Evolutionary conservation across 2,888 invertebrate species (phyloP), one percentile per base, ranked within the genome.

Genomic region (Liodrosophila aerea): DNA sequence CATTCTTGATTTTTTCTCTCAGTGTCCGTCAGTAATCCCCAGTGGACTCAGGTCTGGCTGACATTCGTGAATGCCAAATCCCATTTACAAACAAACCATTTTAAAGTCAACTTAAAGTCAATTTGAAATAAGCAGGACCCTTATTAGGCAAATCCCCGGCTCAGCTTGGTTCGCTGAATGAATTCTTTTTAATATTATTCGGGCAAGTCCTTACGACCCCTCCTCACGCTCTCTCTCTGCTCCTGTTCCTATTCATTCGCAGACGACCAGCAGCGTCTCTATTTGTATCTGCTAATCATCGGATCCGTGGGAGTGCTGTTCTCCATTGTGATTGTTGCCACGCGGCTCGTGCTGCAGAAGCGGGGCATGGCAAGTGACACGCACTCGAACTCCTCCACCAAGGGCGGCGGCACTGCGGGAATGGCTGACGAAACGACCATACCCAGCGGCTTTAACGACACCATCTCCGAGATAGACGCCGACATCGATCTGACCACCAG

Each of bases 381-480:
- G 12, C 85, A 87, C 46, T 82, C 87, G 15, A 82, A 77, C 66
- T 92, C 93, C 1, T 93, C 93, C 46, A 92, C 92, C 11, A 93
- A 94, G 46, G 80, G 72, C 5, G 69, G 69, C 22, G 54, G 57
- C 1, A 53, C 67, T 4, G 61, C 62, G 2, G 30, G 5, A 1
- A 33, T 65, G 13, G 69, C 65, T 9, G 85, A 85, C 13, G 94
- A 95, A 64, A 95, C 95, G 37, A 93, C 95, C 59, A 92, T 95
- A 51, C 95, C 95, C 4, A 95, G 95, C 87, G 95, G 95, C 45
- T 96, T 96, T 90, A 89, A 90, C 58, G 96, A 96, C 90, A 95
- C 95, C 88, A 95, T 96, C 90, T 96, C 96, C 75, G 96, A 96
- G 91, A 93, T 94, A 65, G 94, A 94, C 86, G 94, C 93, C 13